phyloP scores from a whole-genome alignment of 2,888 invertebrate genomes.

The Arge pagana region DNA sequence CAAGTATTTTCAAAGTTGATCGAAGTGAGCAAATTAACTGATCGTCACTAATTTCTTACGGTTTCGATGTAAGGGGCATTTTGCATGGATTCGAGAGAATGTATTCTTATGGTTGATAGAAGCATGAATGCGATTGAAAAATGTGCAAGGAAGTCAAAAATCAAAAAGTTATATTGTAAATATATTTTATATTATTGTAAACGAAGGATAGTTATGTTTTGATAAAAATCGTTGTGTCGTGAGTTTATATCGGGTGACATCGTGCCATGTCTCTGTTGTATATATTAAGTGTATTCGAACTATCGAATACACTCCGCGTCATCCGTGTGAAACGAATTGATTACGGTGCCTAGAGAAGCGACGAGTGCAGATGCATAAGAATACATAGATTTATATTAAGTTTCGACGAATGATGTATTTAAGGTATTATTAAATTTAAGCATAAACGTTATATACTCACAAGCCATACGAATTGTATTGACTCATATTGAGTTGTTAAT shows the following conservation, averaged over 20 bases:
- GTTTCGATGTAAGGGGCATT: too few relatives aligned
- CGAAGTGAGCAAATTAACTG: too few relatives aligned
- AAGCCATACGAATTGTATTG: slow-evolving; percentile 5
- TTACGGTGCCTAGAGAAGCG: too few relatives aligned
- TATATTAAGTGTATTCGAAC: not conserved
- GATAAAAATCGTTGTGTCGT: slow-evolving; percentile 26
- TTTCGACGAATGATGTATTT: not conserved
- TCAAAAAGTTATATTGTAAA: too few relatives aligned
- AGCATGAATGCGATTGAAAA: not conserved
- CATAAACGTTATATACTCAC: slow-evolving; percentile 1
- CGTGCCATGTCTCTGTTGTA: slow-evolving; percentile 41
- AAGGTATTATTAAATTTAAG: not conserved
- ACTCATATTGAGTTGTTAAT: slow-evolving; percentile 22
- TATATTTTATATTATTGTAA: too few relatives aligned
- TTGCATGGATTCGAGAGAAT: too few relatives aligned
- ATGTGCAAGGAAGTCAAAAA: not conserved
- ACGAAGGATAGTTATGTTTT: slow-evolving; percentile 12
- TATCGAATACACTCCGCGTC: not conserved
- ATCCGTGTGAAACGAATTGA: too few relatives aligned
- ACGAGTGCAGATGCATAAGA: too few relatives aligned
- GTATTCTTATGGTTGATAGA: too few relatives aligned
- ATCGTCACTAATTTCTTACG: too few relatives aligned
- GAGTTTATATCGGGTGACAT: slow-evolving; percentile 38
- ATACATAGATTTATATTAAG: not conserved
- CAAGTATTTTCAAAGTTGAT: too few relatives aligned